Base-by-base conservation (phyloP, 1,140 invertebrate genomes). In the Drosophila truncata region DNA sequence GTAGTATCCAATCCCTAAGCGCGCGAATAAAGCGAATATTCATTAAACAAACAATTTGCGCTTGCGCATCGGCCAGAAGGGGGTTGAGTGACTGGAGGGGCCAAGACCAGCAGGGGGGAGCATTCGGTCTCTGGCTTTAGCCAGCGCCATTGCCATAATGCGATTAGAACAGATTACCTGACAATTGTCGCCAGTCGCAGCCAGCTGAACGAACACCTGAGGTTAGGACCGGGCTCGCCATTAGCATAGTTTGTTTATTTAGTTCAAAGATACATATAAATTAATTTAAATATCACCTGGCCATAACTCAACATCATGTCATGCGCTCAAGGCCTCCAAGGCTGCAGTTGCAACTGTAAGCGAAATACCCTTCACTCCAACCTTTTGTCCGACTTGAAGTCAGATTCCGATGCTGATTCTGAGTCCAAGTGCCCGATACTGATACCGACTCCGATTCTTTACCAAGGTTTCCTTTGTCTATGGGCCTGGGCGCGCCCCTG, bases 201-300 rank as follows among this genome's bases (percentile, higher is more conserved):
- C 39, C 73, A 63, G 42, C 59, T 57, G 39, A 20, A 33, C 39
- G 25, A 80, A 88, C 84, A 88, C 84, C 84, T 88, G 84, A 88
- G 84, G 35, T 66, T 77, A 33, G 31, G 59, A 37, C 52, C 46
- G 61, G 37, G 52, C 33, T 39, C 47, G 49, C 70, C 84, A 88
- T 88, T 88, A 90, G 85, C 84, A 88, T 88, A 90, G 85, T 88
- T 84, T 78, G 73, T 81, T 81, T 90, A 88, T 88, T 90, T 88
- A 80, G 84, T 81, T 65, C 81, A 88, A 78, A 78, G 72, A 83
- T 65, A 83, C 64, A 90, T 90, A 81, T 71, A 87, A 84, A 84
- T 87, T 74, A 84, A 88, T 88, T 84, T 87, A 84, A 90, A 84
- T 84, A 83, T 80, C 77, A 84, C 73, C 82, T 80, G 84, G 80